These are phyloP conservation scores for Drepanosiphum platanoidis DNA, from an alignment of 2,888 invertebrate species.

Conservation along the genomic window DNA sequence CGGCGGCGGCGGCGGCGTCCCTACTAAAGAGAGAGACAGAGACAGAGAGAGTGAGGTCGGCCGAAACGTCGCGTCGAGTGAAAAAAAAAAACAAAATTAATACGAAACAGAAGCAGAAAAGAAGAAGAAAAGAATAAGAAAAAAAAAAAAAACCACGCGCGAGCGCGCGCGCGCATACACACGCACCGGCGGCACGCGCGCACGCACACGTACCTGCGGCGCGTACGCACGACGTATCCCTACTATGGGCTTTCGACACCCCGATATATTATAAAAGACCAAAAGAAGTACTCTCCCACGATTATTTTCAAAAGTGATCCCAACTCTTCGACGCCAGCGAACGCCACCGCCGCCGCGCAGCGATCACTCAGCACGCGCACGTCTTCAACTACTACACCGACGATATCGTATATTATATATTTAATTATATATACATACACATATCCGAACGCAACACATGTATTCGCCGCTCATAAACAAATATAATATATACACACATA, in stretches of 20 bases:
- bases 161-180: not conserved
- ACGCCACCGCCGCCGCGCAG: not conserved
- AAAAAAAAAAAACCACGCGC: not conserved
- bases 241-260: conserved; percentile 62
- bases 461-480: no score
- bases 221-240: conserved; percentile 42
- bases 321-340: conserved; percentile 47
- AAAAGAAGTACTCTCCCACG: conserved; percentile 61
- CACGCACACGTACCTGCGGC: not conserved
- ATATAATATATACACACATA: no score
- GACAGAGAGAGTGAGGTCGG: not conserved
- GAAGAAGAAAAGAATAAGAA: not conserved
- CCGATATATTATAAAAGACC: conserved; percentile 61
- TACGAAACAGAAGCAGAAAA: conserved; percentile 13
- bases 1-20: conserved; percentile 12
- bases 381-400: no score
- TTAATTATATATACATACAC: no score
- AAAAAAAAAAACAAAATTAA: conserved; percentile 49
- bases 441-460: no score
- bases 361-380: not conserved
- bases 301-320: conserved; percentile 62
- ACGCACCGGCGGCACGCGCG: conserved; percentile 5
- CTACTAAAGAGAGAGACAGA: conserved; percentile 40
- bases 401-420: no score
- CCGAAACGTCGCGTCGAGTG: not conserved